Conservation (phyloP, 2,797 vertebrate species). For the Siniperca scherzeri region DNA sequence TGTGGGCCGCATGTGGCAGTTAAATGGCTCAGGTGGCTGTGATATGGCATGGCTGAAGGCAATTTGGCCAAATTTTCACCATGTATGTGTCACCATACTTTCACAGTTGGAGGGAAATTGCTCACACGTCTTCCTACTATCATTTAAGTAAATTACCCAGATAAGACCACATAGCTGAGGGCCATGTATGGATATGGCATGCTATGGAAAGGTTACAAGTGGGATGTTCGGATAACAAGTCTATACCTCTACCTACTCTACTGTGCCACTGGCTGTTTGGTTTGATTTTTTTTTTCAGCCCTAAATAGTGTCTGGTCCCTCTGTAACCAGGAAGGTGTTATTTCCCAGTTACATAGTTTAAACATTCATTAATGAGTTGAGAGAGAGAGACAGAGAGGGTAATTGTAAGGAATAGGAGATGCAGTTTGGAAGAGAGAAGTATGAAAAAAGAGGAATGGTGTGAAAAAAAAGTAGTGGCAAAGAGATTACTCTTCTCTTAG, state of each 20-base stretch:
- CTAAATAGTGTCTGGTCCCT: not conserved
- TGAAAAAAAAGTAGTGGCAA: not conserved
- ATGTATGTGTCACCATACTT: slow-evolving; percentile 42
- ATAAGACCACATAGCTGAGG: slow-evolving; percentile 18
- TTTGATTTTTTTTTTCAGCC: not conserved
- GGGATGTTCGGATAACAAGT: not conserved
- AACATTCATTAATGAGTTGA: not conserved
- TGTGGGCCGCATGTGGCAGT: slow-evolving; percentile 38
- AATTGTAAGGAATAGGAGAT: not conserved
- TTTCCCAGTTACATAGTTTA: not conserved
- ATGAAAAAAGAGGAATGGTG: not conserved
- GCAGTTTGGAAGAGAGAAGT: not conserved
- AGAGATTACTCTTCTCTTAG: not conserved
- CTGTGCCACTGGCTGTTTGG: not conserved
- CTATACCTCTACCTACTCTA: not conserved
- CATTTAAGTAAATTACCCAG: slow-evolving; percentile 43
- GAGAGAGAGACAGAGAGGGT: not conserved
- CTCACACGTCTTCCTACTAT: slow-evolving; percentile 12
- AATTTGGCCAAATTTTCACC: slow-evolving; percentile 54
- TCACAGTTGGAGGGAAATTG: slow-evolving; percentile 28
- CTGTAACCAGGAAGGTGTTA: not conserved
- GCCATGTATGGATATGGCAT: not conserved
- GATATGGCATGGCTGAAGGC: slow-evolving; percentile 32
- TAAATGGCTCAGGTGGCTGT: slow-evolving; percentile 50
- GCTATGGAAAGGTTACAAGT: not conserved